Base-by-base conservation (phyloP, 2,797 vertebrate species). In the Xenopus petersii region DNA sequence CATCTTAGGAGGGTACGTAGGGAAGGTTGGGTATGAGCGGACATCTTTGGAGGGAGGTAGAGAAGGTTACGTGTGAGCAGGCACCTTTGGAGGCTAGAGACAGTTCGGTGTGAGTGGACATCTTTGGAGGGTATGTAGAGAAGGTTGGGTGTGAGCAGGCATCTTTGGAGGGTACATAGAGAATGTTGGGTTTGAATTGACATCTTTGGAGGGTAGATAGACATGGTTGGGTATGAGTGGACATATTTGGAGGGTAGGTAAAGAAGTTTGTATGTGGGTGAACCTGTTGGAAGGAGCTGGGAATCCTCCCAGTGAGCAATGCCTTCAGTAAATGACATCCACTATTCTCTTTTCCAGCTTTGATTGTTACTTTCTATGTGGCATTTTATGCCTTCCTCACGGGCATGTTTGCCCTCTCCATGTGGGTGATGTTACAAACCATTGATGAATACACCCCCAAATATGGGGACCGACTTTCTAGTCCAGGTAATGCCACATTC, bases 381-480 rank as follows among this genome's bases (percentile, higher is more conserved):
- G 33, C 95, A 12, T 96, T 96, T 85, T 97, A 96, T 48, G 90
- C 93, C 21, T 96, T 92, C 71, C 92, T 98, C 81, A 93, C 93
- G 0, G 95, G 93, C 49, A 83, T 92, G 76, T 92, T 92, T 56
- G 77, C 82, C 0, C 86, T 91, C 21, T 90, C 88, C 59, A 90
- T 98, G 94, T 98, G 96, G 79, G 94, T 95, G 70, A 87, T 98
- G 95, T 87, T 98, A 65, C 94, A 96, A 83, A 97, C 94, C 0
- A 82, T 97, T 74, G 95, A 96, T 1, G 95, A 96, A 24, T 92
- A 96, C 79, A 91, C 86, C 47, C 96, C 96, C 13, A 97, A 93
- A 73, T 97, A 96, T 82, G 93, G 96, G 58, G 96, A 98, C 81
- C 86, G 94, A 9, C 91, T 98, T 72, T 74, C 89, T 68, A 93